phyloP scores from a whole-genome alignment of 2,888 invertebrate species.

The Caenorhabditis macrosperma region DNA sequence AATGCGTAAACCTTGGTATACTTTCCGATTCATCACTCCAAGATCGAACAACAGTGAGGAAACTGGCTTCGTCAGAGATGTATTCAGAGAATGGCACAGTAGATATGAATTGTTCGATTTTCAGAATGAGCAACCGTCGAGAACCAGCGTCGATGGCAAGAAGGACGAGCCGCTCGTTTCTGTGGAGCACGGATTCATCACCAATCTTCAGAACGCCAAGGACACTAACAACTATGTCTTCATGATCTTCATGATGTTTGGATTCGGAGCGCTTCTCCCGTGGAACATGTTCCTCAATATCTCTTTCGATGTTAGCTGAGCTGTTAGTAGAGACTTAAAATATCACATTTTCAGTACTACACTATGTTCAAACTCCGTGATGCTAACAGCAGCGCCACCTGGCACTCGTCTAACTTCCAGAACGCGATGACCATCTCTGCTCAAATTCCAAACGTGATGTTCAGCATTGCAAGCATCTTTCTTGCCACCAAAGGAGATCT shows the following conservation, averaged over 20 bases:
- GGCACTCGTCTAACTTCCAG: slow-evolving; percentile 87
- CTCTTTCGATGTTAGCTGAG: slow-evolving; percentile 62
- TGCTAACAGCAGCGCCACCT: slow-evolving; percentile 12
- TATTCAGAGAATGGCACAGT: too few species aligned
- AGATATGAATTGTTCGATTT: not conserved
- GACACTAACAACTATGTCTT: slow-evolving; percentile 50
- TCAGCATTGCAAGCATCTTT: slow-evolving; percentile 84
- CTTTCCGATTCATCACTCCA: not conserved
- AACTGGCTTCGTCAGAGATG: not conserved
- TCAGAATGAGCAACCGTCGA: not conserved
- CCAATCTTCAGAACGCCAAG: not conserved
- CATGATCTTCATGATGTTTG: slow-evolving; percentile 92
- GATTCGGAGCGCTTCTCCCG: slow-evolving; percentile 93
- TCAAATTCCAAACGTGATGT: slow-evolving; percentile 93
- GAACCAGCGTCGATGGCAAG: slow-evolving; percentile 1
- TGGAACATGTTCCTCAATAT: slow-evolving; percentile 99
- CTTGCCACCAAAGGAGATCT: slow-evolving; percentile 86
- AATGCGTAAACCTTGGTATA: not conserved
- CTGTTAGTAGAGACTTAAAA: not conserved
- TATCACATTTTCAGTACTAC: slow-evolving; percentile 83
- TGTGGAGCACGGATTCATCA: not conserved
- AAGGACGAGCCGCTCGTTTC: slow-evolving; percentile 19
- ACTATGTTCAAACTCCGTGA: slow-evolving; percentile 87
- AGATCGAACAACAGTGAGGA: not conserved
- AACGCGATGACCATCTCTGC: slow-evolving; percentile 90